Conservation (phyloP, 2,797 vertebrate genomes). For the Pampus argenteus region DNA sequence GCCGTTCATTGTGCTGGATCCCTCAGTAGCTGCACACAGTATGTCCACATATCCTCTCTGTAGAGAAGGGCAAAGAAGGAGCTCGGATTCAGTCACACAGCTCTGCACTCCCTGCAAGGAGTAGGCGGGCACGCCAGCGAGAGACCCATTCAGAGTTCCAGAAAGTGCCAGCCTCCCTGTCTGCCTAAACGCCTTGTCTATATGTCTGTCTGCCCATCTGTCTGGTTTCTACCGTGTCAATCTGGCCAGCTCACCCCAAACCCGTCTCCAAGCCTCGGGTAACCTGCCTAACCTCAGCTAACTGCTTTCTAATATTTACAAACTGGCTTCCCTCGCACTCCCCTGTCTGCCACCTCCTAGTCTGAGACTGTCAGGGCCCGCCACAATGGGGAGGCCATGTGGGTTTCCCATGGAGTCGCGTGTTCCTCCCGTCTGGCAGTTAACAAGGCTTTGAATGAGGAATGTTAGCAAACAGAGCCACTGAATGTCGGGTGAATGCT, state of each 20-base stretch:
- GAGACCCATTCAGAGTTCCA: slow-evolving; percentile 75
- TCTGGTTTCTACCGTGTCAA: slow-evolving; percentile 55
- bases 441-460: slow-evolving; percentile 96
- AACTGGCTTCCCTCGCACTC: slow-evolving; percentile 68
- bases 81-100: slow-evolving; percentile 78
- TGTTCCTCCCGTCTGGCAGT: slow-evolving; percentile 93
- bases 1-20: slow-evolving; percentile 41
- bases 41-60: slow-evolving; percentile 74
- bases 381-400: slow-evolving; percentile 90
- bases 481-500: slow-evolving; percentile 96
- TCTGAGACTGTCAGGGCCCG: slow-evolving; percentile 85
- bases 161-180: slow-evolving; percentile 74
- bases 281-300: slow-evolving; percentile 78
- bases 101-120: slow-evolving; percentile 77
- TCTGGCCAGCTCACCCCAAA: slow-evolving; percentile 47
- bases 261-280: slow-evolving; percentile 41
- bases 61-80: slow-evolving; percentile 78
- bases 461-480: slow-evolving; percentile 97
- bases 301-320: slow-evolving; percentile 71
- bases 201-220: slow-evolving; percentile 57
- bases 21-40: slow-evolving; percentile 47
- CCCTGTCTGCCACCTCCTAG: slow-evolving; percentile 75
- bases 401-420: slow-evolving; percentile 87
- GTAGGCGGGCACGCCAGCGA: slow-evolving; percentile 74
- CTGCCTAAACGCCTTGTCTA: slow-evolving; percentile 64